These are phyloP conservation scores for Porphyrio hochstetteri DNA, from an alignment of 2,113 vertebrate genomes.

Conservation along the genomic window DNA sequence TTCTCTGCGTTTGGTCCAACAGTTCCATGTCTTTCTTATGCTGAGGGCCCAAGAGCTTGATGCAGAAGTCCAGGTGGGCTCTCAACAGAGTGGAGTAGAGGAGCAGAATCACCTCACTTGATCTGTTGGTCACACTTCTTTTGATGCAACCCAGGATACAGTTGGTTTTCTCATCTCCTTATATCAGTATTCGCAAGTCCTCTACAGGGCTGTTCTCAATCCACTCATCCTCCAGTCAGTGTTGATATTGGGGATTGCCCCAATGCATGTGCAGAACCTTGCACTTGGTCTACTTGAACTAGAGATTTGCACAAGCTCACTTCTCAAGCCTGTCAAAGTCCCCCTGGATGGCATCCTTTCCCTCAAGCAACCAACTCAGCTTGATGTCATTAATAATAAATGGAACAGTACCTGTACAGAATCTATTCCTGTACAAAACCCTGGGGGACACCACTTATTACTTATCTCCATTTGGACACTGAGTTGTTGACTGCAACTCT, in stretches of 20 bases:
- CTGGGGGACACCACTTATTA: rapidly evolving
- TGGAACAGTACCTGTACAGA: background rate
- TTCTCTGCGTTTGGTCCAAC: background rate
- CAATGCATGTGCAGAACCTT: background rate
- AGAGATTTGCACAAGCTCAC: rapidly evolving
- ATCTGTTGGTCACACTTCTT: background rate
- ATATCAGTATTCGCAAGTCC: background rate
- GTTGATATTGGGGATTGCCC: background rate
- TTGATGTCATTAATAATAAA: background rate
- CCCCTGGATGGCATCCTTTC: background rate
- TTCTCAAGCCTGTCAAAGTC: background rate
- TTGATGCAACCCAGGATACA: background rate
- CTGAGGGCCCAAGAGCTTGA: background rate
- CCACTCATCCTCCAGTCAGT: background rate
- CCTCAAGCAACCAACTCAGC: background rate
- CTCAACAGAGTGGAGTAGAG: background rate
- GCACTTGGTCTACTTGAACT: background rate
- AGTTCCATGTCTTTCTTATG: background rate
- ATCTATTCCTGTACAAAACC: background rate
- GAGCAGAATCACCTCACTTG: background rate
- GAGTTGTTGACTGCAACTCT: background rate
- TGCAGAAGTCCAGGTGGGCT: rapidly evolving
- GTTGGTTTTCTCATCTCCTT: background rate
- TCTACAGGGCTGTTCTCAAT: background rate
- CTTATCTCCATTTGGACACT: background rate